Percentiles rank a stretch among this genome's conserved stretches.
phyloP scores from a whole-genome alignment of 2,888 invertebrate species.

The Teleiodes luculella region DNA sequence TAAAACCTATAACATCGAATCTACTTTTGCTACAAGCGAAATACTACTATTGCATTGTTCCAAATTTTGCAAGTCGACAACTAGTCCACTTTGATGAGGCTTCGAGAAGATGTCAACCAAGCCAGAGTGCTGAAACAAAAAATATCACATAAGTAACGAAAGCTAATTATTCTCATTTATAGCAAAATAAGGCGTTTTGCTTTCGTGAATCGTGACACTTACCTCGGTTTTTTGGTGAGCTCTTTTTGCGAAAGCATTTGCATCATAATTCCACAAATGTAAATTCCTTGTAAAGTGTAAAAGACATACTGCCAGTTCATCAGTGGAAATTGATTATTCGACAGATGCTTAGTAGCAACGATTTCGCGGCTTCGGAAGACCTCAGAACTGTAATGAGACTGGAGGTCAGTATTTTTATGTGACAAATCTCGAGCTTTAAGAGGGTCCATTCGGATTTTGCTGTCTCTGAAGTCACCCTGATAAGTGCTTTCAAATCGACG shows the following conservation, averaged over 20 bases:
- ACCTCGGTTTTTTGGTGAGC: constrained; percentile 15
- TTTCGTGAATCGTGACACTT: not conserved
- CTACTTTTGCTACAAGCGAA: constrained; percentile 28
- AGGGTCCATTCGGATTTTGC: no score
- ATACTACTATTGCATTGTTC: not conserved
- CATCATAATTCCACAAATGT: constrained; percentile 47
- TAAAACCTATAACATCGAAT: constrained; percentile 27
- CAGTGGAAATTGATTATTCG: constrained; percentile 19
- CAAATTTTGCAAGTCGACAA: constrained; percentile 1
- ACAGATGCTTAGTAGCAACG: constrained; percentile 19
- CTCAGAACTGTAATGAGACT: constrained; percentile 19
- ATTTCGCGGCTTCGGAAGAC: constrained; percentile 22
- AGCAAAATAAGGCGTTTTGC: not conserved
- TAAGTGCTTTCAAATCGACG: no score
- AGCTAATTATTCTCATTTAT: not conserved
- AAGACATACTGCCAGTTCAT: constrained; percentile 54
- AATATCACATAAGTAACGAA: constrained; percentile 12
- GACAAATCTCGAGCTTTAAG: not conserved
- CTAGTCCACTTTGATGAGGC: constrained; percentile 53
- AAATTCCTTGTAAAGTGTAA: constrained; percentile 56
- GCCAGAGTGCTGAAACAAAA: constrained; percentile 39
- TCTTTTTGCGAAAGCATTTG: constrained; percentile 40
- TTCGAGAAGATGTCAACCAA: constrained; percentile 39
- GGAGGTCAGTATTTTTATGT: constrained; percentile 20
- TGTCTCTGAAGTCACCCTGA: no score